Evolutionary conservation across 2,888 invertebrate species (phyloP).

Genomic region (Nomada lathburiana): DNA sequence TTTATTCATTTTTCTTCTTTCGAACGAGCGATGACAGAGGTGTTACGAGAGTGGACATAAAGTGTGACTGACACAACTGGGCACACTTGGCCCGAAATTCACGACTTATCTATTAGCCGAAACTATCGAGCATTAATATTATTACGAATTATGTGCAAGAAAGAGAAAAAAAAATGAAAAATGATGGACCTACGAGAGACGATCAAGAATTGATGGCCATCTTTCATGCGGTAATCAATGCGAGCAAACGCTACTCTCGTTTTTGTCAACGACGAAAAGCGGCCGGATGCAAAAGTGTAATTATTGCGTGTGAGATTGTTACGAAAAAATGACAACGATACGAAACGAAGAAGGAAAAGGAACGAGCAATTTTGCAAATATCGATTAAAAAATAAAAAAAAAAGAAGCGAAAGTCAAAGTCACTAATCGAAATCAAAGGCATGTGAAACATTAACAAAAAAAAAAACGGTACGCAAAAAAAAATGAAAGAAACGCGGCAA

Average conservation of each 20-base stretch:
- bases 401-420: slow-evolving; percentile 4
- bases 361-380: slow-evolving; percentile 2
- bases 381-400: background rate
- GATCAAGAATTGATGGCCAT: slow-evolving; percentile 32
- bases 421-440: slow-evolving; percentile 52
- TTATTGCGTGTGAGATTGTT: slow-evolving; percentile 5
- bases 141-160: slow-evolving; percentile 19
- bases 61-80: slow-evolving; percentile 41
- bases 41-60: slow-evolving; percentile 22
- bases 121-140: slow-evolving; percentile 34
- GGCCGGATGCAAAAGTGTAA: background rate
- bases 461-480: slow-evolving; percentile 24
- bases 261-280: slow-evolving; percentile 9
- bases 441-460: slow-evolving; percentile 1
- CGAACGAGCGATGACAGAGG: slow-evolving; percentile 50
- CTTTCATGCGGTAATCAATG: background rate
- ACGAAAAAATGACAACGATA: slow-evolving; percentile 3
- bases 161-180: too few relatives aligned
- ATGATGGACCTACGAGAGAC: slow-evolving; percentile 29
- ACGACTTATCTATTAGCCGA: slow-evolving; percentile 15
- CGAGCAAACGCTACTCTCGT: background rate
- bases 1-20: slow-evolving; percentile 29
- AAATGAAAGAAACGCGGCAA: slow-evolving; percentile 1
- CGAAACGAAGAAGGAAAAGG: background rate
- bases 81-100: slow-evolving; percentile 48